Evolutionary conservation across 2,888 invertebrate genomes (phyloP).

Genomic region (Elgonia sp.): DNA sequence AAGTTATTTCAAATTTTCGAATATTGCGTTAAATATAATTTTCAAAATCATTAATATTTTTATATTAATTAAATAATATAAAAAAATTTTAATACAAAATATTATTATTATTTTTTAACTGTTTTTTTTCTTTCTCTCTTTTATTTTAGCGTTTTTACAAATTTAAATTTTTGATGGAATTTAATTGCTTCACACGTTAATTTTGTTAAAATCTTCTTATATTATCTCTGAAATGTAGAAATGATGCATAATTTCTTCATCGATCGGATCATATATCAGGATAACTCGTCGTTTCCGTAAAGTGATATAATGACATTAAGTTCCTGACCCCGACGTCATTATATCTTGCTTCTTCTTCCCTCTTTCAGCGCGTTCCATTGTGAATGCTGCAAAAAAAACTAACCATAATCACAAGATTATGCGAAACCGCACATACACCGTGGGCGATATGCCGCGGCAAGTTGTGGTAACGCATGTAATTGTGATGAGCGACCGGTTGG

Average conservation of each 20-base stretch:
- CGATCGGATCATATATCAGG: slow-evolving; percentile 4
- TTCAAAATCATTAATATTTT: too few relatives aligned
- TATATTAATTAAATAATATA: too few relatives aligned
- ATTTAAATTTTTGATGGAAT: too few relatives aligned
- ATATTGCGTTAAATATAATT: too few relatives aligned
- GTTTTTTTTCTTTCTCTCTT: too few relatives aligned
- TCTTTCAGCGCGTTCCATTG: slow-evolving; percentile 57
- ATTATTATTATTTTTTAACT: too few relatives aligned
- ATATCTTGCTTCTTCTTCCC: slow-evolving; percentile 34
- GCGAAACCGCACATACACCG: slow-evolving; percentile 65
- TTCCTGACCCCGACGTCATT: slow-evolving; percentile 43
- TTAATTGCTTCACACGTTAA: too few relatives aligned
- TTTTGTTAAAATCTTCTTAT: neutral
- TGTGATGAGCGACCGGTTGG: slow-evolving; percentile 64
- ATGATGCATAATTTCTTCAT: slow-evolving; percentile 27
- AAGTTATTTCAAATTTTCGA: too few relatives aligned
- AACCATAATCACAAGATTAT: slow-evolving; percentile 63
- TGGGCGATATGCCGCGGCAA: slow-evolving; percentile 59
- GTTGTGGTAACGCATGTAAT: slow-evolving; percentile 59
- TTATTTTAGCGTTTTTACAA: too few relatives aligned
- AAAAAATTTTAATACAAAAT: too few relatives aligned
- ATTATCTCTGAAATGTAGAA: neutral
- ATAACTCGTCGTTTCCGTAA: slow-evolving; percentile 39
- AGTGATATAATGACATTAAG: slow-evolving; percentile 46
- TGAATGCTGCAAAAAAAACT: slow-evolving; percentile 57